A percentile compares a stretch with the other conserved stretches of the same genome.
These are phyloP conservation scores for Habrosyne pyritoides DNA, from an alignment of 2,888 invertebrate genomes.

Conservation along the genomic window DNA sequence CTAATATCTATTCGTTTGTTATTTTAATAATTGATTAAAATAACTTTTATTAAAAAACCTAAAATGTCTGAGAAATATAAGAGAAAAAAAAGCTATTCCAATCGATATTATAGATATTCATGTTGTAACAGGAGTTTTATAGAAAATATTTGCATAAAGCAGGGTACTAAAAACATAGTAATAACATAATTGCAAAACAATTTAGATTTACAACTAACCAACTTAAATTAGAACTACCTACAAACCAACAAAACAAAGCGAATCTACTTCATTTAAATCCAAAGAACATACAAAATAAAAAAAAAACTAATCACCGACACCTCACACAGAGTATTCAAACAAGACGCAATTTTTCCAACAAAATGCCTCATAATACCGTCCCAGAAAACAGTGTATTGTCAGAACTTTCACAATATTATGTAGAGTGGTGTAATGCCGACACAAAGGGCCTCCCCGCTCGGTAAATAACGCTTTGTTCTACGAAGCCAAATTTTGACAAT, in stretches of 20 bases:
- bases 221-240: neutral
- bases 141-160: too few species aligned
- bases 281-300: conserved; percentile 14
- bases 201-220: too few species aligned
- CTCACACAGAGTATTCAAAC: conserved; percentile 42
- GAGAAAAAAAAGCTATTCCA: too few species aligned
- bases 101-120: too few species aligned
- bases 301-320: conserved; percentile 55
- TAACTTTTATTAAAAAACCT: too few species aligned
- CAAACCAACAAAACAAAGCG: neutral
- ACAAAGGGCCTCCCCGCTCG: conserved; percentile 78
- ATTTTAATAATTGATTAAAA: too few species aligned
- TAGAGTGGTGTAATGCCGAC: conserved; percentile 81
- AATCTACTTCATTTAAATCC: neutral
- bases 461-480: conserved; percentile 84
- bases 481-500: conserved; percentile 85
- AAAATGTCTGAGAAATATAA: too few species aligned
- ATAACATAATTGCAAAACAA: too few species aligned
- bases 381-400: conserved; percentile 75
- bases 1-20: too few species aligned
- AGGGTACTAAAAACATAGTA: too few species aligned
- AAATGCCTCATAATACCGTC: conserved; percentile 64
- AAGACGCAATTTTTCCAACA: conserved; percentile 60
- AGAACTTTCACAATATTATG: conserved; percentile 83
- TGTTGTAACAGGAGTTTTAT: too few species aligned